phyloP scores from a whole-genome alignment of 1,140 invertebrate genomes.

The Asbolus verrucosus region DNA sequence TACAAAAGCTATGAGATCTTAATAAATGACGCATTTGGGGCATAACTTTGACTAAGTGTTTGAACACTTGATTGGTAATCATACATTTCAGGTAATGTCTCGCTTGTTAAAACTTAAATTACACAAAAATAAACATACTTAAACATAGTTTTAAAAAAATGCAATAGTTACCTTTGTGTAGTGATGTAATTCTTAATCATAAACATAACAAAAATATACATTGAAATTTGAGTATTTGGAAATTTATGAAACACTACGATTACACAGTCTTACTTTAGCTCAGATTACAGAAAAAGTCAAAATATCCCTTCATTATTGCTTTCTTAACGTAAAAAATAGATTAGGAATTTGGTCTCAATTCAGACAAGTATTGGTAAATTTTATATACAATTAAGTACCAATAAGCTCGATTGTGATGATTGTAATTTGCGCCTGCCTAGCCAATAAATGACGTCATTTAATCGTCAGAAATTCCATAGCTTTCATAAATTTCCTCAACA shows the following conservation, averaged over 20 bases:
- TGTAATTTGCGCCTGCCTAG: background rate
- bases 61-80: constrained; percentile 62
- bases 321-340: background rate
- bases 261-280: constrained; percentile 10
- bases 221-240: constrained; percentile 58
- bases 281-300: background rate
- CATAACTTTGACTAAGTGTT: constrained; percentile 60
- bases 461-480: background rate
- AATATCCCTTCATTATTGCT: constrained; percentile 15
- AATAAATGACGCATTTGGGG: constrained; percentile 28
- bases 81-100: constrained; percentile 57
- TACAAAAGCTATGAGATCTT: constrained; percentile 45
- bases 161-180: constrained; percentile 44
- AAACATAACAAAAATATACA: constrained; percentile 57
- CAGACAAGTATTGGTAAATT: background rate
- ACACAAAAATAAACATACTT: constrained; percentile 50
- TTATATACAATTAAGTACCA: constrained; percentile 32
- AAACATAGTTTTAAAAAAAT: constrained; percentile 46
- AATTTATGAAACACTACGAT: constrained; percentile 54
- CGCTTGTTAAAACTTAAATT: constrained; percentile 49
- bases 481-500: constrained; percentile 47
- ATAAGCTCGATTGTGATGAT: background rate
- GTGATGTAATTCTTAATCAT: constrained; percentile 54
- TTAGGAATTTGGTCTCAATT: constrained; percentile 13
- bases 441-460: background rate